phyloP scores from a whole-genome alignment of 2,888 invertebrate species.

The Escarpia spicata region DNA sequence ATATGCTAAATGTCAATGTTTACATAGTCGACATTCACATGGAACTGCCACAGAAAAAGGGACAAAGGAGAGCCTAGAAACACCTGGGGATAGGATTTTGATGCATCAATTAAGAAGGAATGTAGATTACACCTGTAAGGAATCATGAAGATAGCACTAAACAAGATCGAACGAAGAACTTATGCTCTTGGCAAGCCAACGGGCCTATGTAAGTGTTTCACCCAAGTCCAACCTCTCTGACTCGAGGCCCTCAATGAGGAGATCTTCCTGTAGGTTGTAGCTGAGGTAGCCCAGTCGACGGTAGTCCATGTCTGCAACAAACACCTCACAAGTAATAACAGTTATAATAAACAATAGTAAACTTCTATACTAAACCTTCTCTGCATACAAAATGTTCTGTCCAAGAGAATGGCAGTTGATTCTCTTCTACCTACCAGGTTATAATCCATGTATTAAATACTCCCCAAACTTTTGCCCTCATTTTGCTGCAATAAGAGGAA shows the following conservation, averaged over 20 bases:
- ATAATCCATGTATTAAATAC: not conserved
- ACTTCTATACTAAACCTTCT: not conserved
- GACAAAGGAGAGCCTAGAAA: too few relatives aligned
- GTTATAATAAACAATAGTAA: constrained; percentile 27
- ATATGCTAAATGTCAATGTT: not conserved
- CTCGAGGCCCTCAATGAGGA: constrained; percentile 42
- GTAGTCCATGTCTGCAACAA: constrained; percentile 54
- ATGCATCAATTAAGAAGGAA: too few relatives aligned
- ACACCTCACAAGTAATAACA: not conserved
- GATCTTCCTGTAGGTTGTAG: constrained; percentile 56
- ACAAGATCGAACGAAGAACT: too few relatives aligned
- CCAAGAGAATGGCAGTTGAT: not conserved
- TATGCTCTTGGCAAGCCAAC: too few relatives aligned
- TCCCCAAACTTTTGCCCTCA: not conserved
- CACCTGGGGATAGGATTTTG: too few relatives aligned
- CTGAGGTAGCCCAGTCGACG: constrained; percentile 55
- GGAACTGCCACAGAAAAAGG: too few relatives aligned
- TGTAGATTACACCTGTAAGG: too few relatives aligned
- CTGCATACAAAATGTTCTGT: not conserved
- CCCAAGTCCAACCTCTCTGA: constrained; percentile 21
- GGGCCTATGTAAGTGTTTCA: too few relatives aligned
- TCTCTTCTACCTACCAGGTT: not conserved
- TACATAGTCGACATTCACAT: not conserved
- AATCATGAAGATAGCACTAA: too few relatives aligned
- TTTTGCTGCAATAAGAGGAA: not conserved